Evolutionary conservation across 2,113 vertebrate genomes (phyloP).

Genomic region (Pachycephala philippinensis): DNA sequence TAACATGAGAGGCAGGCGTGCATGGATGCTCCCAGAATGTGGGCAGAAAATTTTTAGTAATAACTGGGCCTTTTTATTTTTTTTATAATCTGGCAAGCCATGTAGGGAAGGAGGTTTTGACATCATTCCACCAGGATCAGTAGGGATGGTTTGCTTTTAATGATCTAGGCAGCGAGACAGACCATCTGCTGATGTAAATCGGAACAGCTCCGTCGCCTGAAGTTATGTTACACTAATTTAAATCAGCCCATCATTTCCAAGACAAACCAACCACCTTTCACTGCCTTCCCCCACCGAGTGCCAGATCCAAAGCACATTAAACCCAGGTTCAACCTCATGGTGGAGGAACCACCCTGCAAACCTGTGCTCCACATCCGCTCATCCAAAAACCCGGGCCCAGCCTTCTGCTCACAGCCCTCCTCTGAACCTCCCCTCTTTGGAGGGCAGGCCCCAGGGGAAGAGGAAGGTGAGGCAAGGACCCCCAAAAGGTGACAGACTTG

Average conservation of each 20-base stretch:
- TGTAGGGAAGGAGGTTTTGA: constrained; percentile 24
- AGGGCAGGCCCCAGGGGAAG: neutral
- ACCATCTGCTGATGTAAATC: constrained; percentile 62
- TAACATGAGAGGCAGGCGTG: neutral
- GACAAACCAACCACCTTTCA: neutral
- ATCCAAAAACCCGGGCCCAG: neutral
- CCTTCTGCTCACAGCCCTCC: neutral
- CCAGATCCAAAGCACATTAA: neutral
- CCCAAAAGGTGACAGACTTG: neutral
- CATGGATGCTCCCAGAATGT: neutral
- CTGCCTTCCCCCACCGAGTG: neutral
- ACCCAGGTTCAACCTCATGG: neutral
- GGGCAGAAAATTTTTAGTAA: neutral
- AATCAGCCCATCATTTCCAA: constrained; percentile 2
- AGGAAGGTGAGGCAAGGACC: neutral
- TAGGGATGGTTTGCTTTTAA: constrained; percentile 36
- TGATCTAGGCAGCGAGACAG: constrained; percentile 50
- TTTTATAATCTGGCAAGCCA: constrained; percentile 12
- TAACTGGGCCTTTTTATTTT: neutral
- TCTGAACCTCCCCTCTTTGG: neutral
- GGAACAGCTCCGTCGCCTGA: constrained; percentile 19
- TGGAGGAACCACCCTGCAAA: neutral
- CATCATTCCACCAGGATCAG: constrained; percentile 35
- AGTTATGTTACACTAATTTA: constrained; percentile 51
- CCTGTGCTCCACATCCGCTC: neutral